Evolutionary conservation across 2,113 vertebrate species (phyloP), one percentile per base, ranked within the genome.

Genomic region (Ictalurus punctatus): DNA sequence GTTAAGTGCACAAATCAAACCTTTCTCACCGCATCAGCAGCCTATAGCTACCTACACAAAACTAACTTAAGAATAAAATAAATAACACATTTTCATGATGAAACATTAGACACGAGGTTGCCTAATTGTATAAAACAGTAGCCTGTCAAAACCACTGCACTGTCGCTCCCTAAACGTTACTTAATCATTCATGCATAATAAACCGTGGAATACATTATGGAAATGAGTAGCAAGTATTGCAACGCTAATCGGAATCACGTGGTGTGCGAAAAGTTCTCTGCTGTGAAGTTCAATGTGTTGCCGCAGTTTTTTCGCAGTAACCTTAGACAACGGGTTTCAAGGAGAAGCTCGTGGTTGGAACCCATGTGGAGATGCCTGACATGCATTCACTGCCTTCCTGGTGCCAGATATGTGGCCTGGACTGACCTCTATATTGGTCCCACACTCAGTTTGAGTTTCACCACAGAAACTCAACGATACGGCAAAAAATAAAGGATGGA

Each of bases 371-470:
- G 73, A 79, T 34, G 83, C 87, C 85, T 56, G 78, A 85, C 84
- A 61, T 88, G 58, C 48, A 78, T 63, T 90, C 48, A 73, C 52
- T 90, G 71, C 83, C 80, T 87, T 65, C 48, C 76, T 83, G 86
- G 30, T 73, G 78, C 27, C 82, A 84, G 82, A 10, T 21, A 74
- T 80, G 34, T 6, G 88, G 1, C 56, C 59, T 63, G 63, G 69
- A 90, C 73, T 81, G 86, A 88, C 86, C 78, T 84, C 44, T 52
- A 6, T n/a, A 85, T 30, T 69, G 25, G 27, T 86, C 87, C 89
- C 89, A 86, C 76, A 58, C 78, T 73, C 13, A 78, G 82, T 63
- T 63, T 76, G 56, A 19, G 56, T 59, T 88, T 83, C 44, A 88
- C 81, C 34, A 74, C 34, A 73, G 54, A 37, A 83, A 58, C 58